Percentiles rank a stretch among this genome's conserved stretches.
Evolutionary conservation across 2,888 invertebrate genomes (phyloP).

Genomic region (Eurytoma adleriae): DNA sequence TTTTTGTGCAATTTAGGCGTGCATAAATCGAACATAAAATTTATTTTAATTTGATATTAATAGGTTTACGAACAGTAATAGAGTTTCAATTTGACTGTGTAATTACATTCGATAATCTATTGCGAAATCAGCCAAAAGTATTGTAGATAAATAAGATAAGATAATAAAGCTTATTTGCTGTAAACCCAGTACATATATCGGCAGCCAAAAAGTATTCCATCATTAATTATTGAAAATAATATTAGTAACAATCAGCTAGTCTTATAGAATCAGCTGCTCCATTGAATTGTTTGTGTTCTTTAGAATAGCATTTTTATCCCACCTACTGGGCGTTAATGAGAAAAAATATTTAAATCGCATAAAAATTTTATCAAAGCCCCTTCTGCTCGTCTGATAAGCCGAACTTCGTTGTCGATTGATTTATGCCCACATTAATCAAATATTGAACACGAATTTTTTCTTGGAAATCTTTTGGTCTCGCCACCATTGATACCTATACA

Average conservation of each 20-base stretch:
- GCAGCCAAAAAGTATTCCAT: too few relatives aligned
- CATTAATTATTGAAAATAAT: too few relatives aligned
- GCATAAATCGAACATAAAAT: too few relatives aligned
- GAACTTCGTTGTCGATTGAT: conserved; percentile 32
- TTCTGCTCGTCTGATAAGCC: conserved; percentile 10
- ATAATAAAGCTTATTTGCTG: background rate
- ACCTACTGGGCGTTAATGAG: conserved; percentile 7
- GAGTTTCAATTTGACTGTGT: background rate
- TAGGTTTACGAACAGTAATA: background rate
- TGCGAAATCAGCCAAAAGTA: background rate
- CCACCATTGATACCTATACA: too few relatives aligned
- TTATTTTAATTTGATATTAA: too few relatives aligned
- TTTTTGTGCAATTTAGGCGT: too few relatives aligned
- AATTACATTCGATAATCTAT: background rate
- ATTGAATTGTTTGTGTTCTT: conserved; percentile 26
- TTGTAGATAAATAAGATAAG: background rate
- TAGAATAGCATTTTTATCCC: background rate
- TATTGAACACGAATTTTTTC: conserved; percentile 30
- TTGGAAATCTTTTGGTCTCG: background rate
- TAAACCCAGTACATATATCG: background rate
- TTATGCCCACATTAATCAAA: conserved; percentile 38
- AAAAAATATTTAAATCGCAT: conserved; percentile 39
- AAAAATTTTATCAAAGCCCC: conserved; percentile 23
- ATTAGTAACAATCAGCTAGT: background rate
- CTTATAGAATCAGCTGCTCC: conserved; percentile 27